phyloP scores from a whole-genome alignment of 2,113 vertebrate species.

The Sinocyclocheilus grahami region DNA sequence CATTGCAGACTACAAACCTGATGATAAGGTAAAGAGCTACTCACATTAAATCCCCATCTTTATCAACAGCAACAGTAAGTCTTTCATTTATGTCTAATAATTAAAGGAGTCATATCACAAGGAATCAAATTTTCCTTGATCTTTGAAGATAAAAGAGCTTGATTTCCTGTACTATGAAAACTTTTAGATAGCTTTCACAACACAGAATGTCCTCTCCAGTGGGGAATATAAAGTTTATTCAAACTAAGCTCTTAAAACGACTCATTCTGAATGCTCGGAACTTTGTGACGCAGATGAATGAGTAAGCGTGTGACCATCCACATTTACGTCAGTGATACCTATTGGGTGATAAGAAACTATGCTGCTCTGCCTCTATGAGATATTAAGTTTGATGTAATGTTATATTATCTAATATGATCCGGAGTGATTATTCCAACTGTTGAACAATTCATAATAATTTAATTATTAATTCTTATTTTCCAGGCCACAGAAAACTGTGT shows the following conservation, averaged over 20 bases:
- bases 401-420: background rate
- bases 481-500: slow-evolving; percentile 93
- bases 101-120: background rate
- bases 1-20: slow-evolving; percentile 86
- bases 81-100: slow-evolving; percentile 10
- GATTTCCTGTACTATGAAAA: background rate
- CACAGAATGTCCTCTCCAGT: background rate
- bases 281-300: background rate
- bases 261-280: background rate
- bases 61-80: background rate
- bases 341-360: too few relatives aligned
- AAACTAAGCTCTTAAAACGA: background rate
- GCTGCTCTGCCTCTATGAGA: too few relatives aligned
- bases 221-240: background rate
- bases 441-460: too few relatives aligned
- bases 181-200: background rate
- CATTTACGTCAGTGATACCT: background rate
- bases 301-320: background rate
- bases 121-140: background rate
- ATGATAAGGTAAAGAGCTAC: slow-evolving; percentile 84
- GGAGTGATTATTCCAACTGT: background rate
- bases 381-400: background rate
- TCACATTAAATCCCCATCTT: background rate
- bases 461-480: background rate
- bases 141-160: background rate